Evolutionary conservation across 2,113 vertebrate species (phyloP), one percentile per base, ranked within the genome.

Genomic region (Elgaria multicarinata): DNA sequence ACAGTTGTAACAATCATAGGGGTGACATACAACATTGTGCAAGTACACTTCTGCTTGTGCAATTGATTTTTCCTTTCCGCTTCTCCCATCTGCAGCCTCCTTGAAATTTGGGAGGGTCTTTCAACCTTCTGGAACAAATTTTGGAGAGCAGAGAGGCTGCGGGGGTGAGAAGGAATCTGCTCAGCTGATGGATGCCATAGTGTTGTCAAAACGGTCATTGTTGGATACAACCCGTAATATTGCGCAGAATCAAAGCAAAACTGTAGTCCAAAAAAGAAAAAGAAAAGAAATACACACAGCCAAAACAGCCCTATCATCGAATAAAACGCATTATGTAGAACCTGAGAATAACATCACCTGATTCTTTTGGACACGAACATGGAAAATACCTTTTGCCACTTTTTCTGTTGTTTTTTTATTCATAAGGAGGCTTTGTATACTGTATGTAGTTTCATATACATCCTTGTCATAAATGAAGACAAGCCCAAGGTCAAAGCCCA

Each of bases 391-490:
- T 90, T 92, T 36, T 90, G 44, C 67, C 91, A 94, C 86, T 1
- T 28, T 42, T 64, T 87, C 33, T 75, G 55, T 72, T 26, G 71
- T 69, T 88, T 92, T 89, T 62, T 96, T 16, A 2, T 79, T 95
- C 93, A 91, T 91, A 89, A 76, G 76, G 78, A 91, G 85, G 93
- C 90, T 92, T 91, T 46, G 84, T 82, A 53, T 55, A 91, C 87
- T 90, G 80, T 20, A 84, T 24, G 84, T 90, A 93, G 62, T 94
- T 94, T 95, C 93, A 91, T 84, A 10, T 87, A 87, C 87, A 53
- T 77, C 79, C 50, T 46, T 83, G 26, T 90, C 85, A 87, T 93
- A 84, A 93, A 81, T 94, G 91, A 94, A 86, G 76, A 91, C 42
- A 89, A 84, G 66, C 90, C 79, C 44, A 72, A 92, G 88, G 91